Evolutionary conservation across 1,140 invertebrate species (phyloP), one percentile per base, ranked within the genome.

Genomic region (Steinernema khuongi): DNA sequence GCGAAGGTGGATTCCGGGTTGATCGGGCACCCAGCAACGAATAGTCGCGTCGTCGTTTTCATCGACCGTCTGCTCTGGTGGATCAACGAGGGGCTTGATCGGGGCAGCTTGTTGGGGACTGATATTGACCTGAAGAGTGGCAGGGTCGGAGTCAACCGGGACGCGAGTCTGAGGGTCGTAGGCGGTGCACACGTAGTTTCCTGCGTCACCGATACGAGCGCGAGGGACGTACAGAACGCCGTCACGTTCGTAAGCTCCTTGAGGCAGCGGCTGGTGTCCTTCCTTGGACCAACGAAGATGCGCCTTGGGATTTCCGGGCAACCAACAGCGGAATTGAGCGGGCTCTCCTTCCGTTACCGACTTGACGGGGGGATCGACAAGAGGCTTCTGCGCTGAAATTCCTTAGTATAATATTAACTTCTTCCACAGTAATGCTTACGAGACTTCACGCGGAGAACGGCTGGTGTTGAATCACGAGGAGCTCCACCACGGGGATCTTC

Each of bases 11-110:
- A 74, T 44, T 11, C 26, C 73, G 22, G 77, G 74, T 60, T 79
- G 79, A 28, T 77, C 83, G 1, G 79, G 80, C 1, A 83, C 82
- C 76, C 82, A 85, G 67, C 82, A 83, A 60, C 83, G 76, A 69
- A 83, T 83, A 7, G 68, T 44, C 1, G 74, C 72, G 28, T 75
- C 74, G 29, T 81, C 68, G 7, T 70, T 74, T 28, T 79, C 74
- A 31, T 77, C 68, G 66, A 85, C 82, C n/a, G 81, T 77, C 50
- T 77, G 76, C 29, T 73, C 70, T 33, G 70, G 69, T 22, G 76
- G 76, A 31, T 77, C 76, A 30, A 77, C 70, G 36, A 74, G 73
- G 7, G 76, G 76, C 68, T 71, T 43, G 11, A 77, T 30, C 18
- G 76, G 73, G 60, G 33, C 74, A 30, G 32, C 72, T 26, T 73